A percentile compares a stretch with the other conserved stretches of the same genome.
Evolutionary conservation across 1,140 invertebrate species (phyloP).

Genomic region (Tetranychus urticae): DNA sequence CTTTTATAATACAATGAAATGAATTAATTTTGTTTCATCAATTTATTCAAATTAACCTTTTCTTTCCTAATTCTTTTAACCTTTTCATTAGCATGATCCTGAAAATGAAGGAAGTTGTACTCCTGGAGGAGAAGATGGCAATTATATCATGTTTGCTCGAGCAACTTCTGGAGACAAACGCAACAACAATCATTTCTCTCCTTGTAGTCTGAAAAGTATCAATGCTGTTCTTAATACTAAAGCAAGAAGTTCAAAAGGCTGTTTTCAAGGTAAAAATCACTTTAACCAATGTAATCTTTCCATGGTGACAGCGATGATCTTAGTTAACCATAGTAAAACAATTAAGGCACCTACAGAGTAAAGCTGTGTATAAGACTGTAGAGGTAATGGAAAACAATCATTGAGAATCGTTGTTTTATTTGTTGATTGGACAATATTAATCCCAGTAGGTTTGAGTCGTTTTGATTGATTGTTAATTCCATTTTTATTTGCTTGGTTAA

Average conservation of each 20-base stretch:
- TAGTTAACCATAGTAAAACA: too few relatives aligned
- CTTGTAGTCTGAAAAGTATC: conserved; percentile 71
- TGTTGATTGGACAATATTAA: too few relatives aligned
- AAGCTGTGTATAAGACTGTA: too few relatives aligned
- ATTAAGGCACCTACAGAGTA: too few relatives aligned
- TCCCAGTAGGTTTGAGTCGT: too few relatives aligned
- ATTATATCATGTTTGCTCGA: conserved; percentile 27
- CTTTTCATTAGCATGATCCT: conserved; percentile 50
- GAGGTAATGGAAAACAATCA: too few relatives aligned
- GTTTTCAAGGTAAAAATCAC: conserved; percentile 47
- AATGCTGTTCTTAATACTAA: conserved; percentile 81
- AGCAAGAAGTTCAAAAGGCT: conserved; percentile 62
- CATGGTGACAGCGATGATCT: too few relatives aligned
- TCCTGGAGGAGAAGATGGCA: conserved; percentile 56
- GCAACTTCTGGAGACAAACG: conserved; percentile 85
- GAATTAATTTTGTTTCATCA: not conserved
- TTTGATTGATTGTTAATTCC: too few relatives aligned
- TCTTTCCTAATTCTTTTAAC: conserved; percentile 1
- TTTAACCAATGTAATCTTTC: too few relatives aligned
- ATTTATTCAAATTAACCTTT: conserved; percentile 7
- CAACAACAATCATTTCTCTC: conserved; percentile 87
- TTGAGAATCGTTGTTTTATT: too few relatives aligned
- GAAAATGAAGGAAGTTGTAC: conserved; percentile 44
- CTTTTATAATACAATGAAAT: not conserved
- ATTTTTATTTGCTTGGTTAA: too few relatives aligned